These are phyloP conservation scores for Triplophysa yarkandensis DNA, from an alignment of 2,797 vertebrate species.

Conservation along the genomic window DNA sequence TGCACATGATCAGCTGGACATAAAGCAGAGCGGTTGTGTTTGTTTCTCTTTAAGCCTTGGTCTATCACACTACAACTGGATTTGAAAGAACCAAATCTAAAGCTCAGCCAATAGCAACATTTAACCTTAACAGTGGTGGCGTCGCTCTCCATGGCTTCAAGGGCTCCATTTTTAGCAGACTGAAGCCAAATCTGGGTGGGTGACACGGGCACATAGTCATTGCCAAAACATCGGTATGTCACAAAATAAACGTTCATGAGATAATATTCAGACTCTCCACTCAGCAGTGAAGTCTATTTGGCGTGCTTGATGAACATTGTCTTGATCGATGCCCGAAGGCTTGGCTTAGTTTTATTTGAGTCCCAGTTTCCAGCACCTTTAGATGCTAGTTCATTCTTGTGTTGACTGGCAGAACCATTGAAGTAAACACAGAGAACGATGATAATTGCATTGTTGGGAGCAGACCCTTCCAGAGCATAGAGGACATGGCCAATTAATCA, in stretches of 20 bases:
- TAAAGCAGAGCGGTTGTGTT: conserved; percentile 41
- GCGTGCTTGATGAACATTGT: conserved; percentile 49
- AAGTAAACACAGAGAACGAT: conserved; percentile 79
- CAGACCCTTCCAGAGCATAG: conserved; percentile 67
- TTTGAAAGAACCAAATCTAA: conserved; percentile 37
- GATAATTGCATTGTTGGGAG: conserved; percentile 80
- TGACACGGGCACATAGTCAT: conserved; percentile 5
- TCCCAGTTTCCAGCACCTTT: background rate
- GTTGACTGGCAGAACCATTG: conserved; percentile 59
- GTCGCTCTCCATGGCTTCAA: conserved; percentile 20
- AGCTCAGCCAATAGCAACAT: conserved; percentile 41
- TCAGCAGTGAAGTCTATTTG: conserved; percentile 14
- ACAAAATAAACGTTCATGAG: background rate
- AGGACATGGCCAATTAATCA: conserved; percentile 80
- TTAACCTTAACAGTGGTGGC: conserved; percentile 30
- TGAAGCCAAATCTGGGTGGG: conserved; percentile 1
- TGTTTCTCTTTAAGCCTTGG: conserved; percentile 40
- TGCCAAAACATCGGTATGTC: conserved; percentile 22
- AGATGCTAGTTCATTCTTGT: conserved; percentile 41
- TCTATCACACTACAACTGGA: conserved; percentile 36
- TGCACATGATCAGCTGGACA: conserved; percentile 32
- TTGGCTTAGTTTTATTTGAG: conserved; percentile 43
- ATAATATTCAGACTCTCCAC: conserved; percentile 7
- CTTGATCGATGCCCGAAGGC: conserved; percentile 58
- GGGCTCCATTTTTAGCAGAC: conserved; percentile 27